Conservation (phyloP, 1,140 invertebrate genomes). For the Drosophila sturtevanti region DNA sequence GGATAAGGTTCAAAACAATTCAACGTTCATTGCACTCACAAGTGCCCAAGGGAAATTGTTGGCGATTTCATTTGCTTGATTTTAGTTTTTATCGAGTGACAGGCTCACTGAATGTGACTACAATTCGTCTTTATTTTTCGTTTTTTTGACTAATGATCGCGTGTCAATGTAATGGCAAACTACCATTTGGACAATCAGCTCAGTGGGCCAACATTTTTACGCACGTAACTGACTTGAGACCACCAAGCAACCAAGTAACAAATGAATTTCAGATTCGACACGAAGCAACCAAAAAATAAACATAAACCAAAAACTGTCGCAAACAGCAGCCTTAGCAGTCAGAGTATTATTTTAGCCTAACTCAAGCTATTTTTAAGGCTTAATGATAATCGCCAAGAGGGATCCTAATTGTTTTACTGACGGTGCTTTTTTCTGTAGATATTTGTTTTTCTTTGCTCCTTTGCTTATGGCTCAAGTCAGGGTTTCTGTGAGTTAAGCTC, state of each 20-base stretch:
- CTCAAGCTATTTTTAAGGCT: slow-evolving; percentile 58
- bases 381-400: slow-evolving; percentile 24
- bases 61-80: slow-evolving; percentile 25
- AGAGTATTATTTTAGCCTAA: slow-evolving; percentile 17
- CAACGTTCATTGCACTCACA: background rate
- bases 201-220: slow-evolving; percentile 45
- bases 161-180: slow-evolving; percentile 66
- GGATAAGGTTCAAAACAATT: no score
- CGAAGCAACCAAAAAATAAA: background rate
- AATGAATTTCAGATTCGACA: slow-evolving; percentile 54
- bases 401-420: slow-evolving; percentile 54
- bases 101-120: slow-evolving; percentile 21
- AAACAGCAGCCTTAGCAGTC: background rate
- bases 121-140: slow-evolving; percentile 21
- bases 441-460: slow-evolving; percentile 15
- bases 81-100: slow-evolving; percentile 62
- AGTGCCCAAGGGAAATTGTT: slow-evolving; percentile 2
- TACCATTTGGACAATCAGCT: slow-evolving; percentile 47
- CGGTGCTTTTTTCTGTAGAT: no score
- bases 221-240: slow-evolving; percentile 42
- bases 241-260: slow-evolving; percentile 51
- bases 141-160: slow-evolving; percentile 73
- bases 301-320: slow-evolving; percentile 20
- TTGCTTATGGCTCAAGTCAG: slow-evolving; percentile 45
- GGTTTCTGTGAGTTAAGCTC: slow-evolving; percentile 46